These are phyloP conservation scores for Patiria miniata DNA, from an alignment of 35 echinoderm and acorn worm species.

Conservation along the genomic window DNA sequence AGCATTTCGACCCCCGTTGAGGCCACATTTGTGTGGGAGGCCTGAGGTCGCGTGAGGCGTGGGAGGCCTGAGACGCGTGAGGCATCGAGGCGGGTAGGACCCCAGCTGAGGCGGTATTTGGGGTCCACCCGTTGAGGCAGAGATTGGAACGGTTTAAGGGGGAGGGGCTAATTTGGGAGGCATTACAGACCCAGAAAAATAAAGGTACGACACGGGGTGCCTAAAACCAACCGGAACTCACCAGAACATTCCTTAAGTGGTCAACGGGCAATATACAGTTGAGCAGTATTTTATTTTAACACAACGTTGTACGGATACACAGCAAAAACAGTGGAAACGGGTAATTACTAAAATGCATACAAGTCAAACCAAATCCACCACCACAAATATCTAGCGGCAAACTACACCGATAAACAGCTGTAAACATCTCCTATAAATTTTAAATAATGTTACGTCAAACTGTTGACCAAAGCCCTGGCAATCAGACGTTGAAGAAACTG, in stretches of 20 bases:
- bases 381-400: not conserved
- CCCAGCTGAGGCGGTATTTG: not conserved
- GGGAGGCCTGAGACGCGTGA: not conserved
- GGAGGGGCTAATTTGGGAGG: too few species aligned
- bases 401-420: not conserved
- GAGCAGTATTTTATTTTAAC: too few species aligned
- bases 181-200: too few species aligned
- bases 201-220: not conserved
- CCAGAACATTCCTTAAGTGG: not conserved
- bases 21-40: not conserved
- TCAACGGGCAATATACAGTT: too few species aligned
- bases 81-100: not conserved
- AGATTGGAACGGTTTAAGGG: not conserved
- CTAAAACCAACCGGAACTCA: constrained; percentile 14
- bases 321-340: too few species aligned
- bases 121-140: not conserved
- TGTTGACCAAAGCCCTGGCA: not conserved
- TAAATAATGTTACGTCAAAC: not conserved
- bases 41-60: not conserved
- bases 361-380: not conserved
- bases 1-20: too few species aligned
- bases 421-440: not conserved
- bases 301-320: too few species aligned
- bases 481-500: not conserved
- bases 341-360: too few species aligned